Base-by-base conservation (phyloP, 1,140 invertebrate species). In the Thereuonema tuberculata region DNA sequence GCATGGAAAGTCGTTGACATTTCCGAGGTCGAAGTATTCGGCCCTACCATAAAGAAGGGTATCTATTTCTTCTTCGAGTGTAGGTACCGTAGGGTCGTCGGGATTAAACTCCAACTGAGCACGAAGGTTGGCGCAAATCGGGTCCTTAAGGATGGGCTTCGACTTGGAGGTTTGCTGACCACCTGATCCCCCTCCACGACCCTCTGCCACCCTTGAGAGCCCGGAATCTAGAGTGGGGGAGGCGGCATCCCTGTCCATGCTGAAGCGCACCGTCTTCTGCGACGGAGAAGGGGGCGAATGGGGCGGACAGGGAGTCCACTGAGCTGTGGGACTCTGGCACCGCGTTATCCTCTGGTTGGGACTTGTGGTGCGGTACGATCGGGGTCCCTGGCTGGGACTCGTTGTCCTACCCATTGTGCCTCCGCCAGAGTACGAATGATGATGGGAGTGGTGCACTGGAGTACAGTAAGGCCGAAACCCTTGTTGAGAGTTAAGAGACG, bases 1-100 rank as follows among this genome's bases (percentile, higher is more conserved):
- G 48, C 65, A 65, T 0, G 68, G 64, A 48, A 65, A 59, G 15
- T 67, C 65, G 24, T 29, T 31, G 26, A 12, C 26, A 29, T 14
- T 56, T 21, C 9, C 5, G 3, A 2, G 23, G 17, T n/a, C 1
- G 1, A n/a, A 25, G 23, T n/a, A 17, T 52, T 47, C 43, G 0
- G 63, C 63, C 20, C 61, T 59, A 23, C 71, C 72, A 60, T 71
- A 70, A 17, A 73, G 57, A 15, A 73, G 62, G 1, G 65, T 65
- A 61, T 73, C 72, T 21, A 74, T 72, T 55, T 72, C 71, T 59
- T 68, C 69, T 57, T 74, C 71, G 21, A 71, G 50, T 21, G 66
- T 62, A 37, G 62, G 60, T 24, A 59, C 61, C 24, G 47, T 12
- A 26, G 21, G 24, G 23, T 59, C 58, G 21, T 28, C 50, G 12